Percentiles rank a stretch among this genome's conserved stretches.
Conservation (phyloP, 2,113 vertebrate species). For the Ancistrus triradiatus region DNA sequence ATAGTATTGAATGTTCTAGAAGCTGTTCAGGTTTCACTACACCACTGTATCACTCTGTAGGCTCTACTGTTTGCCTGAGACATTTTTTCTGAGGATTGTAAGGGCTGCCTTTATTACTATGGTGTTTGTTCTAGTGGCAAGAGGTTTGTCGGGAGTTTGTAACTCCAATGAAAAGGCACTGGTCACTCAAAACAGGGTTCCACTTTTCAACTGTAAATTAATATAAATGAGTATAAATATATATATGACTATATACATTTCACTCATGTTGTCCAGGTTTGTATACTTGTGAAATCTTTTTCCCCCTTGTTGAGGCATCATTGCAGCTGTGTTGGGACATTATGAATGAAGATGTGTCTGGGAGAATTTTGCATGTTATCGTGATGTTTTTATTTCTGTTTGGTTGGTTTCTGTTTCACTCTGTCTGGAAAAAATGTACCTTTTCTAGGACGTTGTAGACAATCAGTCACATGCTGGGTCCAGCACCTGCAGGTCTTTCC, state of each 20-base stretch:
- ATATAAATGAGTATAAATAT: conserved; percentile 71
- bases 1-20: background rate
- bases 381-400: conserved; percentile 31
- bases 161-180: conserved; percentile 50
- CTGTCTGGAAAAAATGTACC: conserved; percentile 45
- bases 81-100: conserved; percentile 49
- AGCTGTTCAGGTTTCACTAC: conserved; percentile 37
- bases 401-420: conserved; percentile 43
- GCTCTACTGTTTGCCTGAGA: conserved; percentile 44
- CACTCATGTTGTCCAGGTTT: conserved; percentile 72
- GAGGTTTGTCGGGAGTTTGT: conserved; percentile 42
- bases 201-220: conserved; percentile 75
- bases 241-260: conserved; percentile 57
- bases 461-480: conserved; percentile 72
- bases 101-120: conserved; percentile 59
- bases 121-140: conserved; percentile 43
- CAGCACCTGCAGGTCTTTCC: conserved; percentile 60
- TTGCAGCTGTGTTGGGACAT: conserved; percentile 65
- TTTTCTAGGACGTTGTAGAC: conserved; percentile 70
- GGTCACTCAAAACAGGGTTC: conserved; percentile 67
- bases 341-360: conserved; percentile 64
- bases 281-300: conserved; percentile 68
- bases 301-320: conserved; percentile 63
- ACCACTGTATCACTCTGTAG: conserved; percentile 28
- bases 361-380: conserved; percentile 68